Evolutionary conservation across 1,140 invertebrate species (phyloP).

Genomic region (Diorhabda carinulata): DNA sequence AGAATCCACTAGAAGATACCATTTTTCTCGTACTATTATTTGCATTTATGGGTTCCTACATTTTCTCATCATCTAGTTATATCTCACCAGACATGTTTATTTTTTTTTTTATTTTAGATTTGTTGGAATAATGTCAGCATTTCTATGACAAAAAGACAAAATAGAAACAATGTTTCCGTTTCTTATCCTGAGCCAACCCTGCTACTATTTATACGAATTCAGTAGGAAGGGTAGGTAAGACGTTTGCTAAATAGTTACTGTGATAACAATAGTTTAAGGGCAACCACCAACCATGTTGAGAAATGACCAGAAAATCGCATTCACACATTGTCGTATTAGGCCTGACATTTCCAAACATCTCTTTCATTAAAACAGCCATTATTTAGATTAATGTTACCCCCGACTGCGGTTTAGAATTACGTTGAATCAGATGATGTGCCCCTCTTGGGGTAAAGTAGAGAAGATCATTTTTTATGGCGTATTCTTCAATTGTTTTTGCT

Average conservation of each 20-base stretch:
- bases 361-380: constrained; percentile 45
- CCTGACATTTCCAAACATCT: constrained; percentile 48
- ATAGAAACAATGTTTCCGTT: too few relatives aligned
- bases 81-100: too few relatives aligned
- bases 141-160: too few relatives aligned
- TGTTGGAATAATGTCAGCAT: too few relatives aligned
- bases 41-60: too few relatives aligned
- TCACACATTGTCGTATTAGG: constrained; percentile 48
- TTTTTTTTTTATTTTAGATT: too few relatives aligned
- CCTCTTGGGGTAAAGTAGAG: background rate
- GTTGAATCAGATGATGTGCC: constrained; percentile 32
- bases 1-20: too few relatives aligned
- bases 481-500: background rate
- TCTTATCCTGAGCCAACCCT: too few relatives aligned
- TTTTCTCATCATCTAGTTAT: too few relatives aligned
- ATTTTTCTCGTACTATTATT: too few relatives aligned
- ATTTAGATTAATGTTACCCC: constrained; percentile 47
- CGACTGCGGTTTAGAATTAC: constrained; percentile 46
- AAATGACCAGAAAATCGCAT: constrained; percentile 45
- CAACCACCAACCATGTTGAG: constrained; percentile 36
- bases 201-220: background rate
- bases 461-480: background rate
- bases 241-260: constrained; percentile 10
- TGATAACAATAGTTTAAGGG: constrained; percentile 9
- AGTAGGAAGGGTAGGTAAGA: constrained; percentile 18